Conservation (phyloP, 2,113 vertebrate species). For the Thymallus thymallus region DNA sequence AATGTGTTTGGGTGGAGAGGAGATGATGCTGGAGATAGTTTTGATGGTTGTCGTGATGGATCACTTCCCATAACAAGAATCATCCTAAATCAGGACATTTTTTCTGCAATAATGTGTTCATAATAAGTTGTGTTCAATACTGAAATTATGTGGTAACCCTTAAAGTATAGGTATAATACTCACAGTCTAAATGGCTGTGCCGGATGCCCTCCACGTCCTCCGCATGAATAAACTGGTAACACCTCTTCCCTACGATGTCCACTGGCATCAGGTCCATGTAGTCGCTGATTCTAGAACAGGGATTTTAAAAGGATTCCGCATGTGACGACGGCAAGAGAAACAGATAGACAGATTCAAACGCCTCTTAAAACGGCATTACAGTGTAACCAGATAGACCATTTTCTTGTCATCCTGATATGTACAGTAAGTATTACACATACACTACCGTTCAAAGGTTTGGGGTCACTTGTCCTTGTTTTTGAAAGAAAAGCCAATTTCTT, state of each 20-base stretch:
- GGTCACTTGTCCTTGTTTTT: too few relatives aligned
- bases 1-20: too few relatives aligned
- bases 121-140: too few relatives aligned
- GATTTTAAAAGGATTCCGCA: background rate
- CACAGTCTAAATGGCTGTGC: conserved; percentile 94
- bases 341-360: too few relatives aligned
- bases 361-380: background rate
- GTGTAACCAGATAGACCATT: background rate
- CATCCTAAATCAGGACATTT: too few relatives aligned
- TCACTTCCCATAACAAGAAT: too few relatives aligned
- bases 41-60: too few relatives aligned
- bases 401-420: background rate
- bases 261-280: conserved; percentile 97
- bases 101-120: too few relatives aligned
- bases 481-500: too few relatives aligned
- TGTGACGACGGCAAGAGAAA: background rate
- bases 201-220: conserved; percentile 98
- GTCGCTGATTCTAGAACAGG: conserved; percentile 87
- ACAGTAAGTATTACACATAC: too few relatives aligned
- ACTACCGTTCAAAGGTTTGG: too few relatives aligned
- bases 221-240: conserved; percentile 97
- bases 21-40: background rate
- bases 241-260: conserved; percentile 95
- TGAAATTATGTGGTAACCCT: too few relatives aligned
- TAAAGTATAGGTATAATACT: conserved; percentile 64